phyloP scores from a whole-genome alignment of 2,888 invertebrate genomes.

The Drosophila quinaria region DNA sequence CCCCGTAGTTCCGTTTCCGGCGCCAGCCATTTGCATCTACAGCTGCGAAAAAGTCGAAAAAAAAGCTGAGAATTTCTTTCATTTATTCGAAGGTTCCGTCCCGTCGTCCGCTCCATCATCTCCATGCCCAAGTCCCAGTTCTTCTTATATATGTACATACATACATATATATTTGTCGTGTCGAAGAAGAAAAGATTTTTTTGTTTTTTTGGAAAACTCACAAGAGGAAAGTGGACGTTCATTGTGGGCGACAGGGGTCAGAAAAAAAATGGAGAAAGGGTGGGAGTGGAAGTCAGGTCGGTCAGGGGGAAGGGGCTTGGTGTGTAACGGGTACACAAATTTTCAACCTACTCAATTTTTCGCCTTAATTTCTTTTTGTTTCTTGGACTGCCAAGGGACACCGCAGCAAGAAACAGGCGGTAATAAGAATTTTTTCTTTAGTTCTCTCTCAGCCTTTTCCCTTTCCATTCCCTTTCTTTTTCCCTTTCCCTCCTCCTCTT shows the following conservation, averaged over 20 bases:
- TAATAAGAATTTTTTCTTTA: conserved; percentile 81
- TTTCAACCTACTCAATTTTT: conserved; percentile 83
- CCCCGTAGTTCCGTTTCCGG: conserved; percentile 77
- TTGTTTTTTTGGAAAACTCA: conserved; percentile 32
- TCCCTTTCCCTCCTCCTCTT: not conserved
- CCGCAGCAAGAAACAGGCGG: conserved; percentile 66
- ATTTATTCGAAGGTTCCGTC: conserved; percentile 69
- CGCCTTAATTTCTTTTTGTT: conserved; percentile 81
- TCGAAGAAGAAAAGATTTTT: conserved; percentile 74
- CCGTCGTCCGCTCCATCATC: not conserved
- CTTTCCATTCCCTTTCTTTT: not conserved
- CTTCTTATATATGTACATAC: conserved; percentile 13
- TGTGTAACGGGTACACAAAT: conserved; percentile 77
- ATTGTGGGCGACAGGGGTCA: conserved; percentile 15
- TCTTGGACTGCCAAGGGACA: conserved; percentile 63
- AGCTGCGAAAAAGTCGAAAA: conserved; percentile 33
- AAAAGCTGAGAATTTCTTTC: conserved; percentile 61
- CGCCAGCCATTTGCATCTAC: conserved; percentile 78
- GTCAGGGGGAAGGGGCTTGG: conserved; percentile 6
- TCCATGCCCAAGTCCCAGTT: not conserved
- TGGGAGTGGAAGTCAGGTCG: not conserved
- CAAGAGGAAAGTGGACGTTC: conserved; percentile 65
- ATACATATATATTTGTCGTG: conserved; percentile 51
- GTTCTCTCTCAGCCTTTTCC: conserved; percentile 33
- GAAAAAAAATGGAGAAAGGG: not conserved